phyloP scores from a whole-genome alignment of 2,797 vertebrate genomes.

The Jordanella pulchra region DNA sequence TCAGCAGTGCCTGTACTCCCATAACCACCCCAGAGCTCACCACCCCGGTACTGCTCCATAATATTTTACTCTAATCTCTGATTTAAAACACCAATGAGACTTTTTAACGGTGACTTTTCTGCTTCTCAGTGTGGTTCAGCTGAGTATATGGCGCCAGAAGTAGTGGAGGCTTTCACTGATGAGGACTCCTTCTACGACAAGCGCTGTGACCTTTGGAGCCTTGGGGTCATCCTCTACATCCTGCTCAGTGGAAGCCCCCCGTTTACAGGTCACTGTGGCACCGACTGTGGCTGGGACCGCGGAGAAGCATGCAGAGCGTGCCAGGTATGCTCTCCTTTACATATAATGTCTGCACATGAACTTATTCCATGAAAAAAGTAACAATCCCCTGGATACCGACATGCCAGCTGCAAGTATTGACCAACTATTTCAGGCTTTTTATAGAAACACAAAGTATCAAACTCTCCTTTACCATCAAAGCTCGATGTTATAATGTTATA shows the following conservation, averaged over 20 bases:
- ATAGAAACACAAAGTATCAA: too few relatives aligned
- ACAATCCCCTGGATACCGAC: too few relatives aligned
- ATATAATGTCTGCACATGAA: background rate
- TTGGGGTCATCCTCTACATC: conserved; percentile 97
- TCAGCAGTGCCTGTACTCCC: conserved; percentile 93
- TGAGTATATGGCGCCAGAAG: conserved; percentile 98
- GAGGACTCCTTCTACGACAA: conserved; percentile 99
- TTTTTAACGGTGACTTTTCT: background rate
- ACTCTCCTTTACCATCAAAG: too few relatives aligned
- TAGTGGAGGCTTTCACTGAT: conserved; percentile 96
- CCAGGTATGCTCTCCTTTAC: conserved; percentile 79
- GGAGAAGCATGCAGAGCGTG: conserved; percentile 93
- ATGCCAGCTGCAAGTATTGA: too few relatives aligned
- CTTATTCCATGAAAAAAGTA: too few relatives aligned
- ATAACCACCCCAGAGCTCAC: conserved; percentile 97
- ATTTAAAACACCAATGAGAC: background rate
- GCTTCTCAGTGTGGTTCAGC: conserved; percentile 90
- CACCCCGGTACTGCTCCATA: conserved; percentile 82
- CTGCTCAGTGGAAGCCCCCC: conserved; percentile 95
- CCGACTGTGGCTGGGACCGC: conserved; percentile 94
- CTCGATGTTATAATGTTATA: too few relatives aligned
- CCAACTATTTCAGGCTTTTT: too few relatives aligned
- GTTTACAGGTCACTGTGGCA: conserved; percentile 93
- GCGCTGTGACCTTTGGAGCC: conserved; percentile 96
- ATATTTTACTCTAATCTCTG: background rate